Conservation (phyloP, 1,140 invertebrate genomes). For the Anastrepha ludens region DNA sequence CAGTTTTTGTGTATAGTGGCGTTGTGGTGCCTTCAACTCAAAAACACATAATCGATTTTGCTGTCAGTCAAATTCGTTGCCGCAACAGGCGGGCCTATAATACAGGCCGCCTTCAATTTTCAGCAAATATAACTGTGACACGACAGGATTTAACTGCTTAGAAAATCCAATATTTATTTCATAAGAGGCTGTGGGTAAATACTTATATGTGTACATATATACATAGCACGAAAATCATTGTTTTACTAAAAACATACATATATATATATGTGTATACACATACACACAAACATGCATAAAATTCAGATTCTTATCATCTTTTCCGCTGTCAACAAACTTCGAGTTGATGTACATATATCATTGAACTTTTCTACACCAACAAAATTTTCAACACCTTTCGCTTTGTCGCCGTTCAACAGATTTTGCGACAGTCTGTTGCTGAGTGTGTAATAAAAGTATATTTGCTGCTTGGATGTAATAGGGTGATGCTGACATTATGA, state of each 20-base stretch:
- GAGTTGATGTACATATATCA: background rate
- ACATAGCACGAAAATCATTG: background rate
- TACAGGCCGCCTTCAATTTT: too few species aligned
- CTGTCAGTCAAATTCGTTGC: too few species aligned
- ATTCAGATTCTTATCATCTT: slow-evolving; percentile 30
- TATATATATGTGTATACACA: background rate
- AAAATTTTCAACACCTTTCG: slow-evolving; percentile 49
- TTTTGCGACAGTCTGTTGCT: slow-evolving; percentile 6
- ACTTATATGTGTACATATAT: background rate
- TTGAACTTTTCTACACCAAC: slow-evolving; percentile 45
- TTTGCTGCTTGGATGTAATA: background rate
- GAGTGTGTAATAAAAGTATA: background rate
- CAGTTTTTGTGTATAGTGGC: too few species aligned
- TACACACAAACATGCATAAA: background rate
- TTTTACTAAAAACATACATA: background rate
- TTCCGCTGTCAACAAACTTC: slow-evolving; percentile 47
- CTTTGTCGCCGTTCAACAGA: background rate
- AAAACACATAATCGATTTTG: too few species aligned
- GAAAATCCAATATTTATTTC: too few species aligned
- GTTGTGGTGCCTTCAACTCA: too few species aligned
- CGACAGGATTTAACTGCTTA: too few species aligned
- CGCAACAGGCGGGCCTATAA: too few species aligned
- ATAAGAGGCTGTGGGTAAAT: too few species aligned
- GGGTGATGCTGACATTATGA: slow-evolving; percentile 18
- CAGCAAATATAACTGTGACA: too few species aligned